Percentiles rank a stretch among this genome's conserved stretches.
These are phyloP conservation scores for Cephus runcator DNA, from an alignment of 2,888 invertebrate species.

Conservation along the genomic window DNA sequence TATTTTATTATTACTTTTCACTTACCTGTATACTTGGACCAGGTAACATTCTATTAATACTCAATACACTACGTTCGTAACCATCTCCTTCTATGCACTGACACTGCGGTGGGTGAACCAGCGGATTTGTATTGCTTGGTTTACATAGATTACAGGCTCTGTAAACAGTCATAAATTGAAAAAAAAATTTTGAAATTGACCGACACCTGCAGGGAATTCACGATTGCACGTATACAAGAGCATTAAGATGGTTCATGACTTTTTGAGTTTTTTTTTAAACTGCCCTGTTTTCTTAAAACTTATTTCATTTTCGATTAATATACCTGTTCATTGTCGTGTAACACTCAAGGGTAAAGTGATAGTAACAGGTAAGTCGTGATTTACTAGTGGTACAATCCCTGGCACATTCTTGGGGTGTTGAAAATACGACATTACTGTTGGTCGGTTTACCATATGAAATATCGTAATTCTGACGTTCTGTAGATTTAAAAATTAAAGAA, in stretches of 20 bases:
- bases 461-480: too few species aligned
- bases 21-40: constrained; percentile 28
- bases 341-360: constrained; percentile 39
- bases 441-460: too few species aligned
- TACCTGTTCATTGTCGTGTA: constrained; percentile 30
- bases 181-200: too few species aligned
- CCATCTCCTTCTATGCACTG: constrained; percentile 40
- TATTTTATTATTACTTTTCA: neutral
- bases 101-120: constrained; percentile 27
- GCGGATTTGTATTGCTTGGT: constrained; percentile 29
- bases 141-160: constrained; percentile 37
- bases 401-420: constrained; percentile 40
- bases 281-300: too few species aligned
- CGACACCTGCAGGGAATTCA: neutral
- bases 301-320: neutral
- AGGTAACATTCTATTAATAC: constrained; percentile 40
- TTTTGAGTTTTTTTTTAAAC: too few species aligned
- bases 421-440: constrained; percentile 1
- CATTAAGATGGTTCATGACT: too few species aligned
- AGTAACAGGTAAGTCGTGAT: constrained; percentile 46
- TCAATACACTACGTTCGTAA: constrained; percentile 26
- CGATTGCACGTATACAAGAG: too few species aligned
- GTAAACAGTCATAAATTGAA: too few species aligned
- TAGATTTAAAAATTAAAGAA: too few species aligned
- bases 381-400: constrained; percentile 47